Percentiles rank a stretch among this genome's conserved stretches.
phyloP scores from a whole-genome alignment of 1,140 invertebrate species.

The Onthophagus taurus region DNA sequence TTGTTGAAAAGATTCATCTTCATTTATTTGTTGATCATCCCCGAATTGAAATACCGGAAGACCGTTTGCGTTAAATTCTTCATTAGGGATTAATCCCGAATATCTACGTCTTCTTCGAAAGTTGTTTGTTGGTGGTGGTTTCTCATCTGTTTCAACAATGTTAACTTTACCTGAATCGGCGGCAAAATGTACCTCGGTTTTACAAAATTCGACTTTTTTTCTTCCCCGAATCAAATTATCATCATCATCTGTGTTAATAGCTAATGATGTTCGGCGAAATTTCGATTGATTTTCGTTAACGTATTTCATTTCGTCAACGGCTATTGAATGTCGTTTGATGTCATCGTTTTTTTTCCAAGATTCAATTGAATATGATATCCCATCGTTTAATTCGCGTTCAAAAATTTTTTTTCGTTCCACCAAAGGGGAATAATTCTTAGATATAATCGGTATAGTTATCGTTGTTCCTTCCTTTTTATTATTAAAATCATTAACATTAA shows the following conservation, averaged over 20 bases:
- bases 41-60: slow-evolving; percentile 44
- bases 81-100: slow-evolving; percentile 23
- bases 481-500: slow-evolving; percentile 4
- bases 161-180: slow-evolving; percentile 74
- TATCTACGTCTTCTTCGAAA: slow-evolving; percentile 55
- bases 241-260: slow-evolving; percentile 32
- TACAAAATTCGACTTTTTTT: slow-evolving; percentile 75
- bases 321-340: slow-evolving; percentile 47
- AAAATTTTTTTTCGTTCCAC: background rate
- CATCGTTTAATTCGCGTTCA: slow-evolving; percentile 1
- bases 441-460: slow-evolving; percentile 30
- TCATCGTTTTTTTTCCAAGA: slow-evolving; percentile 21
- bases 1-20: slow-evolving; percentile 14
- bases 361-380: background rate
- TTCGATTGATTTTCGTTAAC: slow-evolving; percentile 32
- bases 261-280: slow-evolving; percentile 36
- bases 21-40: slow-evolving; percentile 35
- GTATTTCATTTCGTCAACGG: slow-evolving; percentile 46
- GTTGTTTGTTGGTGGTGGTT: slow-evolving; percentile 70
- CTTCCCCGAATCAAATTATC: slow-evolving; percentile 40
- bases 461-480: slow-evolving; percentile 20
- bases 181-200: slow-evolving; percentile 77
- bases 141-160: slow-evolving; percentile 77
- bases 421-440: slow-evolving; percentile 14
- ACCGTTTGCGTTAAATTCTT: slow-evolving; percentile 29